phyloP scores from a whole-genome alignment of 2,113 vertebrate species.

The Phyllopteryx taeniolatus region DNA sequence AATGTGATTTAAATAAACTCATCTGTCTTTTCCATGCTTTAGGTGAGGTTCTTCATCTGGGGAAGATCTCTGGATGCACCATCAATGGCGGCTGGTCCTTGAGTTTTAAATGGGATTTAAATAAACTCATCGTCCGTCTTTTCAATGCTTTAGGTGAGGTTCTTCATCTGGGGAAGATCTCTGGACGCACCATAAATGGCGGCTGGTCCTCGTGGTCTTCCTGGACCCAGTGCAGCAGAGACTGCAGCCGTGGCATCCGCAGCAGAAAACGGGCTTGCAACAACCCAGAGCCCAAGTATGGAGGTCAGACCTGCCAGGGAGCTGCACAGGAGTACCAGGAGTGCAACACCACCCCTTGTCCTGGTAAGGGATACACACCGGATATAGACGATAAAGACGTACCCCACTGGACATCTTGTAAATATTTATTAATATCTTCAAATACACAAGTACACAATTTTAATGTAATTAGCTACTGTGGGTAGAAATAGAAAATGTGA shows the following conservation, averaged over 20 bases:
- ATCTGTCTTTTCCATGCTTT: slow-evolving; percentile 1
- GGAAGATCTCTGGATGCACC: slow-evolving; percentile 82
- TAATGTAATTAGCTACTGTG: not conserved
- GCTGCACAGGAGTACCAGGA: slow-evolving; percentile 90
- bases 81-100: slow-evolving; percentile 90
- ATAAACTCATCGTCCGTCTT: not conserved
- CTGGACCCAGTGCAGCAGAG: slow-evolving; percentile 93
- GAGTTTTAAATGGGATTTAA: too few relatives aligned
- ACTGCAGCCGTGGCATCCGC: slow-evolving; percentile 90
- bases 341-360: slow-evolving; percentile 93
- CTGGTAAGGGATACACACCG: slow-evolving; percentile 73
- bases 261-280: slow-evolving; percentile 89
- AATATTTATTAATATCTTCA: not conserved
- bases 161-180: slow-evolving; percentile 83
- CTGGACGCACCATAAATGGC: slow-evolving; percentile 84
- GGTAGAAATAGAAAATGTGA: not conserved
- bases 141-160: slow-evolving; percentile 75
- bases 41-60: slow-evolving; percentile 86
- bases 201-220: slow-evolving; percentile 91
- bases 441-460: not conserved
- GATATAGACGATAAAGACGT: not conserved
- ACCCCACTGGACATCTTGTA: not conserved
- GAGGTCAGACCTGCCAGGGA: slow-evolving; percentile 87
- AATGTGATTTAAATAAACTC: not conserved
- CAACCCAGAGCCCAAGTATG: slow-evolving; percentile 88